Percentiles rank a stretch among this genome's conserved stretches.
phyloP scores from a whole-genome alignment of 2,888 invertebrate genomes.

The Andrena minutula region DNA sequence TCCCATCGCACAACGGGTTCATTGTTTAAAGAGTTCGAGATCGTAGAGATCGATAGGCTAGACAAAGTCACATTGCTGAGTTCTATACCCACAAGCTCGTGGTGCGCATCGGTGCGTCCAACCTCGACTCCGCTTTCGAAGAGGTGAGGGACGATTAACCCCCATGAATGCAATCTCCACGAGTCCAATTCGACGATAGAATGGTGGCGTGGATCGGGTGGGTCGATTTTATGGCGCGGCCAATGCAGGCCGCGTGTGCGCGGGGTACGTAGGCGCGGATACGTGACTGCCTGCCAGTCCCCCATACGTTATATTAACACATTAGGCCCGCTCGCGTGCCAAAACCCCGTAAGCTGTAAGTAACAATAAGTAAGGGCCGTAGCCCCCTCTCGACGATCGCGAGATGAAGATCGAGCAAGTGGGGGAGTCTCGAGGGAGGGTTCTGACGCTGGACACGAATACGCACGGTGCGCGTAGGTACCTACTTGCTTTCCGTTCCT shows the following conservation, averaged over 20 bases:
- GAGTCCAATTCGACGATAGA: slow-evolving; percentile 47
- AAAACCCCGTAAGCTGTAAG: slow-evolving; percentile 81
- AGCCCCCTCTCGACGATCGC: slow-evolving; percentile 61
- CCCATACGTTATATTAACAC: slow-evolving; percentile 83
- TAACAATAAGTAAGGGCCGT: slow-evolving; percentile 77
- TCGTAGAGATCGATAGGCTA: not conserved
- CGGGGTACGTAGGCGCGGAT: slow-evolving; percentile 67
- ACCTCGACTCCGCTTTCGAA: not conserved
- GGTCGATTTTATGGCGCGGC: slow-evolving; percentile 68
- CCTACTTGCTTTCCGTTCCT: slow-evolving; percentile 19
- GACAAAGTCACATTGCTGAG: not conserved
- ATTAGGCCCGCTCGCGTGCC: slow-evolving; percentile 83
- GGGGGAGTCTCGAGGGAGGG: slow-evolving; percentile 29
- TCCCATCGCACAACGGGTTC: too few relatives aligned
- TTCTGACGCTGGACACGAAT: slow-evolving; percentile 26
- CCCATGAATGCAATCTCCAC: slow-evolving; percentile 51
- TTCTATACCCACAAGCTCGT: not conserved
- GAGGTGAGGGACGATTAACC: slow-evolving; percentile 42
- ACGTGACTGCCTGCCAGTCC: slow-evolving; percentile 64
- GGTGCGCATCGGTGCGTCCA: not conserved
- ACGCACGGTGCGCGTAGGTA: slow-evolving; percentile 1
- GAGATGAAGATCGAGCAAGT: slow-evolving; percentile 54
- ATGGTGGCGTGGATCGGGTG: slow-evolving; percentile 57
- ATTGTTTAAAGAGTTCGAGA: not conserved
- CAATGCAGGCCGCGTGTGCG: slow-evolving; percentile 31